Evolutionary conservation across 2,113 vertebrate genomes (phyloP).

Genomic region (Ahaetulla prasina): DNA sequence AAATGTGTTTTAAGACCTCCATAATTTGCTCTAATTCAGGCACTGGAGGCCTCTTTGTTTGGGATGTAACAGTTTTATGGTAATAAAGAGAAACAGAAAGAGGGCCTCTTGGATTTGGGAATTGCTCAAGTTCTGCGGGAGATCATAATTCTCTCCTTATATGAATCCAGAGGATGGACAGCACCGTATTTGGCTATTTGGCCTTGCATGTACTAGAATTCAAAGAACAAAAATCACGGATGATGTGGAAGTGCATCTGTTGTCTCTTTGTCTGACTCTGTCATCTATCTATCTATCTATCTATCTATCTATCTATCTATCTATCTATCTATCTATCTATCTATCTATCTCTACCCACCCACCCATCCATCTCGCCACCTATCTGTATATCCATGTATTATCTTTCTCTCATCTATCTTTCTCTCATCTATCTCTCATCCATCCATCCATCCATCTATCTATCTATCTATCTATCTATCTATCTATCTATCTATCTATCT

Average conservation of each 20-base stretch:
- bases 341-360: no score
- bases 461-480: no score
- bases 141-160: neutral
- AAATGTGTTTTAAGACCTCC: neutral
- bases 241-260: neutral
- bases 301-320: neutral
- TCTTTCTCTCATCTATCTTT: no score
- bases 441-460: no score
- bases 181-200: neutral
- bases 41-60: slow-evolving; percentile 5
- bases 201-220: neutral
- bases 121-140: neutral
- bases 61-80: slow-evolving; percentile 16
- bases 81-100: slow-evolving; percentile 7
- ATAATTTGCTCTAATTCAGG: slow-evolving; percentile 1
- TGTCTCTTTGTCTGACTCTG: neutral
- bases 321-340: neutral
- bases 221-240: neutral
- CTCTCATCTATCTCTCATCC: no score
- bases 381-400: no score
- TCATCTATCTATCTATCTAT: neutral
- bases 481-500: no score
- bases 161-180: neutral
- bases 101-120: neutral
- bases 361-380: no score